Evolutionary conservation across 1,140 invertebrate species (phyloP).

Genomic region (Vanessa tameamea): DNA sequence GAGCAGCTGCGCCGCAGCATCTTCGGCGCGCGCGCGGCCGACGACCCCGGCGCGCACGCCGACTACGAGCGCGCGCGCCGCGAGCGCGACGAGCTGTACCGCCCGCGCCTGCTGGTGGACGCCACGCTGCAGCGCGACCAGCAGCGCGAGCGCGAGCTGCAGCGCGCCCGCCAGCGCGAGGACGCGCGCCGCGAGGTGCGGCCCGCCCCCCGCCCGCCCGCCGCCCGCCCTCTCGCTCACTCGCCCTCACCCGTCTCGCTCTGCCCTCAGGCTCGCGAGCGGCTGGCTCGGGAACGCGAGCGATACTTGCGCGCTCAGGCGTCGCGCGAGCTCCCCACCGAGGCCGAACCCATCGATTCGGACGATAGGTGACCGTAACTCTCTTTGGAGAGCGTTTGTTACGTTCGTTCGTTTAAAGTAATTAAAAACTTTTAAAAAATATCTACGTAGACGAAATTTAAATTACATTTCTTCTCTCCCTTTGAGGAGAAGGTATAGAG

Average conservation of each 20-base stretch:
- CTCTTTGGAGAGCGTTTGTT: too few species aligned
- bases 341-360: constrained; percentile 86
- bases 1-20: constrained; percentile 93
- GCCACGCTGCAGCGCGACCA: constrained; percentile 82
- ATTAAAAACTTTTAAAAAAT: too few species aligned
- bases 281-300: constrained; percentile 61
- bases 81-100: constrained; percentile 91
- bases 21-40: constrained; percentile 87
- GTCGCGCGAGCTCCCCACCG: constrained; percentile 81
- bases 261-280: constrained; percentile 51
- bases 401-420: too few species aligned
- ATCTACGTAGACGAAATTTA: too few species aligned
- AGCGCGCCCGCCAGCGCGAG: constrained; percentile 80
- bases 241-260: not conserved
- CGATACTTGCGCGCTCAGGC: constrained; percentile 79
- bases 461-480: too few species aligned
- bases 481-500: too few species aligned
- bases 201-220: constrained; percentile 39
- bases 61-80: constrained; percentile 81
- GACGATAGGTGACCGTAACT: constrained; percentile 72
- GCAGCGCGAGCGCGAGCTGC: constrained; percentile 80
- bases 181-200: constrained; percentile 70
- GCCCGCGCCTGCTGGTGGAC: constrained; percentile 88
- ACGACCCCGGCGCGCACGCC: constrained; percentile 49
- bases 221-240: too few species aligned